Evolutionary conservation across 2,888 invertebrate species (phyloP), one percentile per base, ranked within the genome.

Genomic region (Dolichopus griseipennis): DNA sequence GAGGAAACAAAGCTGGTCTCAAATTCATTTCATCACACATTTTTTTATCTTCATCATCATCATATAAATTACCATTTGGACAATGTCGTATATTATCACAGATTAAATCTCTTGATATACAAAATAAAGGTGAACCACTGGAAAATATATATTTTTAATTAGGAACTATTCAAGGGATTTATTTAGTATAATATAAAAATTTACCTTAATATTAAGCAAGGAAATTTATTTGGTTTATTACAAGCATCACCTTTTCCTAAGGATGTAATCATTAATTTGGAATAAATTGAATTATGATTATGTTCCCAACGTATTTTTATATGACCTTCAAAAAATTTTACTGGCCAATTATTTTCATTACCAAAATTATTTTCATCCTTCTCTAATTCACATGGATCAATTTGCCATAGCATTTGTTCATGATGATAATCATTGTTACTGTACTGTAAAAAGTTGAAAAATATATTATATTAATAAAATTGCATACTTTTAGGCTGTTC

Each of bases 41-140:
- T 68, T 77, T 73, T 69, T 76, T 76, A 72, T 81, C 80, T 74
- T 81, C 81, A 70, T 81, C 81, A 73, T 79, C 81, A 52, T 85
- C 86, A 72, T 86, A 86, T 70, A 86, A 86, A 69, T 86, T 86
- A 6, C 86, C 87, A 0, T 85, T 85, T 0, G 89, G 88, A 72
- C 89, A 89, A 76, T 89, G 87, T 1, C 84, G 81, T 27, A 87
- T 84, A 12, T 88, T 88, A 73, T 89, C 89, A 76, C 89, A 89
- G 21, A 86, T 83, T 71, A 89, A 80, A 74, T 86, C 85, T 66
- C 86, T 85, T 1, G 88, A 86, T 68, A 89, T 84, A 79, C 89
- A 89, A 64, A 88, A 82, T 71, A 81, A 72, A 43, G 79, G 77
- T 68, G 80, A 80, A 68, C 76, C 75, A 0, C 79, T 80, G 20